Evolutionary conservation across 2,113 vertebrate species (phyloP).

Genomic region (Promerops cafer): DNA sequence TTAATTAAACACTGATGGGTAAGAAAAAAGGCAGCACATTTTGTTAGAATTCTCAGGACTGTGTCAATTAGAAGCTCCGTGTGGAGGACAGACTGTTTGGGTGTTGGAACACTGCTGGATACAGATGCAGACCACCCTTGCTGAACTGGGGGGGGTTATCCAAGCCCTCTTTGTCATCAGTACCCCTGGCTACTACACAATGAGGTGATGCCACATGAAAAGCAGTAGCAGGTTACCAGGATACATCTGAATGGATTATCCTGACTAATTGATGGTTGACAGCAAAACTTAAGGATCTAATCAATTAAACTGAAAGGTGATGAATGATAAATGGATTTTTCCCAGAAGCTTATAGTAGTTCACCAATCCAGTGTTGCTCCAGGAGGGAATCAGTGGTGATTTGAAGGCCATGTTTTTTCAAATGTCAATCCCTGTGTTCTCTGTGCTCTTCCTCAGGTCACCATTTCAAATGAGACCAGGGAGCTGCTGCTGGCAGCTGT

Average conservation of each 20-base stretch:
- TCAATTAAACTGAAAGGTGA: neutral
- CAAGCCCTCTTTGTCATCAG: neutral
- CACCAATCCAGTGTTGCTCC: neutral
- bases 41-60: neutral
- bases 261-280: neutral
- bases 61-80: neutral
- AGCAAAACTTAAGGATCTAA: neutral
- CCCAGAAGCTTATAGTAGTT: neutral
- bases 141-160: neutral
- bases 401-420: neutral
- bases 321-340: neutral
- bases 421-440: neutral
- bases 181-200: neutral
- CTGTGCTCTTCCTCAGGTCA: constrained; percentile 74
- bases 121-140: neutral
- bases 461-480: constrained; percentile 91
- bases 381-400: neutral
- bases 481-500: constrained; percentile 90
- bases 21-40: neutral
- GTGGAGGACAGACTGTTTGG: neutral
- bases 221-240: neutral
- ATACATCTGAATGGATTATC: neutral
- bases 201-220: neutral
- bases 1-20: neutral
- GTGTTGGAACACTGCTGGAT: neutral